Percentiles rank a stretch among this genome's conserved stretches.
phyloP scores from a whole-genome alignment of 2,113 vertebrate genomes.

The Thermophis baileyi region DNA sequence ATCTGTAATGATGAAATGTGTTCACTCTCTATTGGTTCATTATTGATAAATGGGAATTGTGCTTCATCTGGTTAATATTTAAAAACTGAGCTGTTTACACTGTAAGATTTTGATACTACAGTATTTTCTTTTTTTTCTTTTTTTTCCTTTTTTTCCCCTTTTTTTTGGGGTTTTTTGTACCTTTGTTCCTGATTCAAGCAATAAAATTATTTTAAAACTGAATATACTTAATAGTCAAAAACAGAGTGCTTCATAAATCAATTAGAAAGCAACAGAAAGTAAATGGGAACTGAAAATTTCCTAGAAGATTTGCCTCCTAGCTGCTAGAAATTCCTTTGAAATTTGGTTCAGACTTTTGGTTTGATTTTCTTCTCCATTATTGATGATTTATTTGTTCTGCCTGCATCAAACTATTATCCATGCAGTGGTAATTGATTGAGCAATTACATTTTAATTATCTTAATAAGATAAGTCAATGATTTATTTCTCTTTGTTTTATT shows the following conservation, averaged over 20 bases:
- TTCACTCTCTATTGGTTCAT: not conserved
- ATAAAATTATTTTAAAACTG: not conserved
- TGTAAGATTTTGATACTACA: not conserved
- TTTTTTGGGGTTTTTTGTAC: not conserved
- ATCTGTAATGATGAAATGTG: not conserved
- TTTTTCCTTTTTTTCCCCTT: not conserved
- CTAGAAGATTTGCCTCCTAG: not conserved
- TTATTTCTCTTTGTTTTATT: constrained; percentile 66
- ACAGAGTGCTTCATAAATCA: not conserved
- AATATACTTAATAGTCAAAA: not conserved
- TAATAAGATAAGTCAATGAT: constrained; percentile 49
- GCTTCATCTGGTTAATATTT: not conserved
- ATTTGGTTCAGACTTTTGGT: constrained; percentile 29
- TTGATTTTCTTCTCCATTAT: constrained; percentile 40
- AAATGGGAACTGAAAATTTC: not conserved
- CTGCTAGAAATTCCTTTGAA: not conserved
- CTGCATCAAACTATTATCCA: constrained; percentile 46
- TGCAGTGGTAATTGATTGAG: constrained; percentile 56
- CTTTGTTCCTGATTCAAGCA: not conserved
- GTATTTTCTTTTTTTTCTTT: too few relatives aligned
- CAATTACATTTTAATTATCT: constrained; percentile 53
- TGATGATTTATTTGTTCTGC: constrained; percentile 46
- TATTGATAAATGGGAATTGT: not conserved
- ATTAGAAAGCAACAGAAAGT: not conserved
- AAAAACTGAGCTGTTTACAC: not conserved